Evolutionary conservation across 2,888 invertebrate genomes (phyloP), one percentile per base, ranked within the genome.

Genomic region (Agrochola lychnidis): DNA sequence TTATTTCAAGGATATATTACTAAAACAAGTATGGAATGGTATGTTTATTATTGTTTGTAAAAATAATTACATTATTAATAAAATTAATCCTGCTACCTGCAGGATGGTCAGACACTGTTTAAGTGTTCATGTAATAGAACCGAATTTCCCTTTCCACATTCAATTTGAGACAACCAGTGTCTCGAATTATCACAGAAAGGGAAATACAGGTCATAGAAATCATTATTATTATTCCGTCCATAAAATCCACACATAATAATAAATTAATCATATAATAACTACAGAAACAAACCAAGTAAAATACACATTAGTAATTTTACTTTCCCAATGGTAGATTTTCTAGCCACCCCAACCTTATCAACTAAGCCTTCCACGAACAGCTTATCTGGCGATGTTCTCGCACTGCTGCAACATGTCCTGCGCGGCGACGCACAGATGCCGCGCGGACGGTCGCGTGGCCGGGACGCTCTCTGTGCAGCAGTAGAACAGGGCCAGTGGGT

Each of bases 401-500:
- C 83, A 84, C 73, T 86, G 86, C 2, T 80, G 67, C 51, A 94
- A 79, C 93, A 95, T 95, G 56, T 95, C 95, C 4, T 88, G 84
- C 1, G 97, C 97, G n/a, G 92, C 94, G 0, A 67, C 19, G 0
- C 90, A 92, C 10, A 98, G 91, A 70, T 97, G 97, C 67, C 92
- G 93, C 0, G 98, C 98, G 4, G 96, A 91, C 0, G 98, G 98
- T 40, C 98, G 94, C 81, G 96, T 93, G 36, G 94, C 93, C 7
- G 97, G 97, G 82, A 96, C 92, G 16, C 94, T 91, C 90, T 98
- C 97, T 0, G 98, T 98, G 91, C 98, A 98, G 83, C 97, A 97
- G 92, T 97, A 97, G 94, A 98, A 98, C 80, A 98, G 87, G 57
- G 98, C 97, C 3, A 98, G 95, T 0, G 98, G 97, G 10, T 94